Evolutionary conservation across 2,888 invertebrate species (phyloP), one percentile per base, ranked within the genome.

Genomic region (Stenoptilia bipunctidactyla): DNA sequence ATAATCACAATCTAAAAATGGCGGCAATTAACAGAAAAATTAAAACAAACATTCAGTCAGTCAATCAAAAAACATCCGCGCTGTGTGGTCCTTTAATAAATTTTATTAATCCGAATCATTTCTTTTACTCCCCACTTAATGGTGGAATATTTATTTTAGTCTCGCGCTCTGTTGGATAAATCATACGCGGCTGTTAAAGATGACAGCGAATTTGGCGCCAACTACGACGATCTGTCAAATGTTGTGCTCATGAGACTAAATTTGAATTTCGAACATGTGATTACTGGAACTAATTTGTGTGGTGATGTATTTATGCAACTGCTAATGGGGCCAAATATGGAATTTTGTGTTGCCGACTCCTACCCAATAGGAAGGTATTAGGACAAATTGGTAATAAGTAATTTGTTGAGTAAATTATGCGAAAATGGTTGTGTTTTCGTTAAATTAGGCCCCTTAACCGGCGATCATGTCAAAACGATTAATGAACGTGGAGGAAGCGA

Each of bases 121-220:
- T 60, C 66, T 20, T 64, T 58, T 58, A 52, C 49, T 50, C 51
- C 51, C 49, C 40, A 49, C 55, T 50, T 56, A 56, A 61, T 60
- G 55, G 51, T 49, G 45, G 55, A 52, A 50, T 65, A 64, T 69
- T 69, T 66, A 69, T 70, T 66, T 66, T 54, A 40, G 48, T 48
- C 47, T 41, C 40, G 44, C 49, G 49, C 56, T 61, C 57, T 59
- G 55, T 48, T 56, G 64, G 61, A 66, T 73, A 68, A 67, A 72
- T 74, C 72, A 71, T 63, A 57, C 42, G 38, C 39, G 45, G 51
- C 65, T 64, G 73, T 71, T 68, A 61, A n/a, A 40, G 53, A 52
- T 61, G 66, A 72, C 73, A 71, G 69, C 51, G 51, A 66, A 67
- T 72, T 72, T 68, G 72, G 73, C 72, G 72, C 67, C 70, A 67